Base-by-base conservation (phyloP, 2,888 invertebrate species). In the Leptothorax acervorum region DNA sequence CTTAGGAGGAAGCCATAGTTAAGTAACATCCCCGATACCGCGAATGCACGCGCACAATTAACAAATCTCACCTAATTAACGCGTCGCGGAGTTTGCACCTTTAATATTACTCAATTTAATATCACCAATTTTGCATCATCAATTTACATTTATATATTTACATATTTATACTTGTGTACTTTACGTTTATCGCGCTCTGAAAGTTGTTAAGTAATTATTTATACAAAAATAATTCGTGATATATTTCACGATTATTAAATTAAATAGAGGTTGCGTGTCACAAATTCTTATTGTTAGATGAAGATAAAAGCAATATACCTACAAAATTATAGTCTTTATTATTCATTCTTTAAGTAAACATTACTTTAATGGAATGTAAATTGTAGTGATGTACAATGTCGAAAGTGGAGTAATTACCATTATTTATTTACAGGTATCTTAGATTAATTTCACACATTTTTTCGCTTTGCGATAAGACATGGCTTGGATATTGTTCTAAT, bases 1-100 rank as follows among this genome's bases (percentile, higher is more conserved):
- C 82, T 88, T 85, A 78, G 51, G 63, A 84, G 84, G 84, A 85
- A 84, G 73, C 79, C 75, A 23, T 51, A 63, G 79, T 91, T 87
- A 86, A 88, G 90, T 89, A 90, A 90, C 84, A 89, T 89, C 89
- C 85, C 86, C 71, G 66, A 63, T 79, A 48, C 12, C 60, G 48
- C 48, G 48, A 70, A 23, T 51, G 35, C 23, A 65, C 23, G 63
- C 68, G 15, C 8, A 35, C 60, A 86, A 84, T 88, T 90, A 90
- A 90, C 90, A 86, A 88, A 91, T 85, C 83, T 84, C 75, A 73
- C 71, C 81, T 89, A 90, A 90, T 90, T 90, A 91, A 89, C 84
- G 82, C 76, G 39, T 68, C 63, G 23, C 31, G 42, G 15, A 48
- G 57, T 68, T 81, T 42, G 68, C 66, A 65, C 18, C 70, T 71